phyloP scores from a whole-genome alignment of 2,888 invertebrate genomes.

The Xiphydria camelus region DNA sequence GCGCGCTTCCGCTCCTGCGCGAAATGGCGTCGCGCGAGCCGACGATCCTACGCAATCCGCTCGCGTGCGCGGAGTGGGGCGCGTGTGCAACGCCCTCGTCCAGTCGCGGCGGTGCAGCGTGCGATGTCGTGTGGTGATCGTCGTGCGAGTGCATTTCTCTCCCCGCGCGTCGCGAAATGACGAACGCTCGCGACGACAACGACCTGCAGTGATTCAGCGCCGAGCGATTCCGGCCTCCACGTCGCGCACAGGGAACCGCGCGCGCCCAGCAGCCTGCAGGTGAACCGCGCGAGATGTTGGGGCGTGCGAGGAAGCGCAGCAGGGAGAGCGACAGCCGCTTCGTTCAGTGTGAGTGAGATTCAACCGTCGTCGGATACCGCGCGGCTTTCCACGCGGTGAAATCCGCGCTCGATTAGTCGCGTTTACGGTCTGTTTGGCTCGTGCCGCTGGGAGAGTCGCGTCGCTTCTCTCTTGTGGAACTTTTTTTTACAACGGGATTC shows the following conservation, averaged over 20 bases:
- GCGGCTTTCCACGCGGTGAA: no score
- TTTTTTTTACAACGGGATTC: background rate
- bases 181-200: slow-evolving; percentile 24
- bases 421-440: no score
- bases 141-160: background rate
- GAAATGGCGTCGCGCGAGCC: no score
- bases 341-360: slow-evolving; percentile 5
- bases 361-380: background rate
- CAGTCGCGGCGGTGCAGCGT: slow-evolving; percentile 1
- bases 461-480: slow-evolving; percentile 27
- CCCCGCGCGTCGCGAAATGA: slow-evolving; percentile 3
- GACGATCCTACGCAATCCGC: no score
- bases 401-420: no score
- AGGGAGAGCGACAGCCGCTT: slow-evolving; percentile 5
- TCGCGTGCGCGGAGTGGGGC: no score
- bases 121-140: background rate
- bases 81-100: no score
- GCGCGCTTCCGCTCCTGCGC: no score
- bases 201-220: slow-evolving; percentile 45
- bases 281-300: slow-evolving; percentile 1
- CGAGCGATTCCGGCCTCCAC: slow-evolving; percentile 23
- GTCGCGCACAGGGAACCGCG: background rate
- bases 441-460: slow-evolving; percentile 18
- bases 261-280: background rate
- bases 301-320: slow-evolving; percentile 5